Evolutionary conservation across 2,797 vertebrate genomes (phyloP), one percentile per base, ranked within the genome.

Genomic region (Decapterus maruadsi): DNA sequence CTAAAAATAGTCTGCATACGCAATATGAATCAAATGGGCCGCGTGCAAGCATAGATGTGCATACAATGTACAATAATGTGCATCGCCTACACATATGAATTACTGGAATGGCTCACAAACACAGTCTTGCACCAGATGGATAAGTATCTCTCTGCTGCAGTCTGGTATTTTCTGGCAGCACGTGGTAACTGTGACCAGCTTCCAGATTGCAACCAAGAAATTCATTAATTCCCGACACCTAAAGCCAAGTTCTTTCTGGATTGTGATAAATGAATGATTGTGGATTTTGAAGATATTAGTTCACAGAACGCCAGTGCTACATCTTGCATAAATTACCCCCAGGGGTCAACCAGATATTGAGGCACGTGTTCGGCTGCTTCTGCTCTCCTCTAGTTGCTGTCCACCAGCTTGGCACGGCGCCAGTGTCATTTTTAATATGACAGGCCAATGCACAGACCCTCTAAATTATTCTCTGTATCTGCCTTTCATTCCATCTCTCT

Each of bases 231-330:
- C 75, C 53, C 64, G 51, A 85, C 80, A 90, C 90, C 84, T 89
- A 75, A 89, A 91, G 92, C 86, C 85, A 92, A 90, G 80, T 84
- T 85, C 68, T 57, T 83, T 87, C 88, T 81, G 87, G 84, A 82
- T 78, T 80, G 80, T 88, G 89, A 90, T 92, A 78, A 92, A 92
- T 91, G 67, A 93, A 88, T 89, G 81, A 80, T 78, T 89, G 80
- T 85, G 85, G 81, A 87, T 90, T 90, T 89, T 89, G 77, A 80
- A 86, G 89, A 90, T 90, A 93, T 93, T 90, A 85, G 79, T 83
- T 90, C 78, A 72, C 65, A 75, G 79, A 85, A 76, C 48, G 42
- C 66, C 83, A 75, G 67, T 74, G 77, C 80, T 81, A 87, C 65
- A 80, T 86, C 83, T 86, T 84, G 89, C 90, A 92, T 93, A 82